Conservation (phyloP, 2,113 vertebrate genomes). For the Erinaceus europaeus region DNA sequence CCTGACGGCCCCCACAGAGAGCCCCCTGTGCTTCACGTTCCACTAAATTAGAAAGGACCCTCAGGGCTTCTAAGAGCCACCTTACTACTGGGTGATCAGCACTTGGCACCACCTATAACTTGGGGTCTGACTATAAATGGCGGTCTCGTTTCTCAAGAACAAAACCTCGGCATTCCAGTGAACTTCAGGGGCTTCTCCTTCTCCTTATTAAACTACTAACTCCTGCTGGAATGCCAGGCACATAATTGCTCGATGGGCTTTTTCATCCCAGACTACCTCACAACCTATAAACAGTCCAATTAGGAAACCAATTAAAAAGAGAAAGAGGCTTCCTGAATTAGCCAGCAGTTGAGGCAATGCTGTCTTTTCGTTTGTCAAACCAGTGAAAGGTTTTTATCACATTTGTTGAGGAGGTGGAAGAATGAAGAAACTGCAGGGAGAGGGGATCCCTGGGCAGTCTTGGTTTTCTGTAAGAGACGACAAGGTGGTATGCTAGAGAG, state of each 20-base stretch:
- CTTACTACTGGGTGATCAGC: conserved; percentile 81
- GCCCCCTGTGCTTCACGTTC: conserved; percentile 85
- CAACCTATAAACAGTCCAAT: conserved; percentile 96
- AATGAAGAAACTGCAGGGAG: conserved; percentile 79
- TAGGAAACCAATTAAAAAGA: conserved; percentile 97
- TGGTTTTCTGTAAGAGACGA: conserved; percentile 83
- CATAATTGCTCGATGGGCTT: conserved; percentile 88
- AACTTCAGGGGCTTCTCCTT: conserved; percentile 74
- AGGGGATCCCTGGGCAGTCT: conserved; percentile 78
- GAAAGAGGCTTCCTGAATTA: conserved; percentile 88
- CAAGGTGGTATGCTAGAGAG: conserved; percentile 75
- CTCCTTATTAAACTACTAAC: conserved; percentile 77
- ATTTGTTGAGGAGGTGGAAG: conserved; percentile 81
- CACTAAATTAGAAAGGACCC: conserved; percentile 86
- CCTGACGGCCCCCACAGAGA: conserved; percentile 89
- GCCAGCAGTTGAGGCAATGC: conserved; percentile 83
- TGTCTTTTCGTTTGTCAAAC: conserved; percentile 84
- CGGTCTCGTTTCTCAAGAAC: conserved; percentile 80
- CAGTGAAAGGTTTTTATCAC: conserved; percentile 87
- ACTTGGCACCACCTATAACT: conserved; percentile 85
- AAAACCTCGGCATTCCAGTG: conserved; percentile 78
- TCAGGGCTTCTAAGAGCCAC: conserved; percentile 62
- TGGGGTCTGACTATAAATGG: conserved; percentile 79
- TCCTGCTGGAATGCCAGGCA: conserved; percentile 83
- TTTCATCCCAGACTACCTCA: conserved; percentile 90